A percentile compares a stretch with the other conserved stretches of the same genome.
Conservation (phyloP, 1,140 invertebrate genomes). For the Lepidurus apus region DNA sequence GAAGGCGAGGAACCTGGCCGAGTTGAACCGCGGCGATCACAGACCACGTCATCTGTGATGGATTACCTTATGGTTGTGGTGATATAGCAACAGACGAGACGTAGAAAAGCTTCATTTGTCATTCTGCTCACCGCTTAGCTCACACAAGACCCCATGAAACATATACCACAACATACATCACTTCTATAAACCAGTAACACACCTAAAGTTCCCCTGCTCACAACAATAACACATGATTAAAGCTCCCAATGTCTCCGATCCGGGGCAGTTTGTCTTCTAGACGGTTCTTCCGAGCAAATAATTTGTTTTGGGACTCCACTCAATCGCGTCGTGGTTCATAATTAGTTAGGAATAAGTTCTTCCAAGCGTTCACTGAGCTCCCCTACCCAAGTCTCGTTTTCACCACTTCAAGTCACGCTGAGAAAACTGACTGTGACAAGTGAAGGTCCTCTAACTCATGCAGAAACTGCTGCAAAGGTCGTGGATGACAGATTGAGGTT, state of each 20-base stretch:
- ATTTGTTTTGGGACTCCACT: too few relatives aligned
- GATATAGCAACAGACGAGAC: background rate
- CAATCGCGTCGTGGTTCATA: too few relatives aligned
- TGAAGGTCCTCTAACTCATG: background rate
- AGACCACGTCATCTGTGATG: constrained; percentile 6
- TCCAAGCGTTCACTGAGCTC: too few relatives aligned
- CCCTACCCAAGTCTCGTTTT: too few relatives aligned
- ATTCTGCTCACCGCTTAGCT: background rate
- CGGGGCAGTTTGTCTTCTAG: background rate
- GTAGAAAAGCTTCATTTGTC: background rate
- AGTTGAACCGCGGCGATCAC: constrained; percentile 8
- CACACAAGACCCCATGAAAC: background rate
- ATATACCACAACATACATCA: background rate
- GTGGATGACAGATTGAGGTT: constrained; percentile 13
- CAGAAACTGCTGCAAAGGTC: background rate
- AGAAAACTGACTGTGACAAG: background rate
- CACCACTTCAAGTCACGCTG: background rate
- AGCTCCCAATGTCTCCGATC: background rate
- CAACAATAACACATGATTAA: background rate
- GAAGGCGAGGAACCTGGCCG: background rate
- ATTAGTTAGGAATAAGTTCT: too few relatives aligned
- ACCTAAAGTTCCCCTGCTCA: background rate
- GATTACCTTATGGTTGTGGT: background rate
- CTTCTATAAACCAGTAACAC: background rate
- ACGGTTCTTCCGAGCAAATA: too few relatives aligned